Conservation (phyloP, 1,140 invertebrate genomes). For the Eciton burchellii region DNA sequence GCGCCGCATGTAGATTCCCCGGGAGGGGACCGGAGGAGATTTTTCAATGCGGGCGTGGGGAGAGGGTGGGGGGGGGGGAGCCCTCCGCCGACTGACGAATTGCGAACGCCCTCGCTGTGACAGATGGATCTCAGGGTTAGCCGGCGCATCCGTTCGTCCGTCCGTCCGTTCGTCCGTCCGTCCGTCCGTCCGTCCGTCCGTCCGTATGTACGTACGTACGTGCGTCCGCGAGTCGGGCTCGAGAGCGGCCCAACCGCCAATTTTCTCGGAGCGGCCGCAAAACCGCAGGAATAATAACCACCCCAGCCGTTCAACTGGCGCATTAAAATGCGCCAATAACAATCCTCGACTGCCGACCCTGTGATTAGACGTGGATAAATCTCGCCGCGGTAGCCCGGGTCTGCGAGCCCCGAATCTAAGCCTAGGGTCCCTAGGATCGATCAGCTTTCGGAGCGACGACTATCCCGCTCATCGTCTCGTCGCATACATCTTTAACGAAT, state of each 20-base stretch:
- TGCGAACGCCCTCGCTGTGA: conserved; percentile 76
- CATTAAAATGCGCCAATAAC: conserved; percentile 82
- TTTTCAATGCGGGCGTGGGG: conserved; percentile 69
- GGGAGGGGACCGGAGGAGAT: conserved; percentile 56
- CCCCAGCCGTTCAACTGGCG: conserved; percentile 72
- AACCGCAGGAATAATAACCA: conserved; percentile 82
- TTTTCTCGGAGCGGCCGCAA: conserved; percentile 82
- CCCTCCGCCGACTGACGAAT: conserved; percentile 72
- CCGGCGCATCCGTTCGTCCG: conserved; percentile 66
- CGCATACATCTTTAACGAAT: conserved; percentile 72
- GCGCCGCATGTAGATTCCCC: conserved; percentile 66
- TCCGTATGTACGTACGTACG: conserved; percentile 61
- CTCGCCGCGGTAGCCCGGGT: conserved; percentile 77
- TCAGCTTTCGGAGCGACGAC: background rate
- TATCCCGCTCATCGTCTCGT: background rate
- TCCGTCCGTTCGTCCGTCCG: conserved; percentile 5
- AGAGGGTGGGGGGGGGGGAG: too few species aligned
- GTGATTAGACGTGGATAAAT: conserved; percentile 81
- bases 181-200: conserved; percentile 65
- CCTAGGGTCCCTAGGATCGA: conserved; percentile 61
- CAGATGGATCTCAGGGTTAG: conserved; percentile 78
- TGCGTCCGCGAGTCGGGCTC: conserved; percentile 59
- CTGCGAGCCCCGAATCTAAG: conserved; percentile 52
- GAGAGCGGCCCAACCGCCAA: conserved; percentile 75
- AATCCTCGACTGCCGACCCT: conserved; percentile 77